Evolutionary conservation across 1,140 invertebrate genomes (phyloP).

Genomic region (Aphis gossypii): DNA sequence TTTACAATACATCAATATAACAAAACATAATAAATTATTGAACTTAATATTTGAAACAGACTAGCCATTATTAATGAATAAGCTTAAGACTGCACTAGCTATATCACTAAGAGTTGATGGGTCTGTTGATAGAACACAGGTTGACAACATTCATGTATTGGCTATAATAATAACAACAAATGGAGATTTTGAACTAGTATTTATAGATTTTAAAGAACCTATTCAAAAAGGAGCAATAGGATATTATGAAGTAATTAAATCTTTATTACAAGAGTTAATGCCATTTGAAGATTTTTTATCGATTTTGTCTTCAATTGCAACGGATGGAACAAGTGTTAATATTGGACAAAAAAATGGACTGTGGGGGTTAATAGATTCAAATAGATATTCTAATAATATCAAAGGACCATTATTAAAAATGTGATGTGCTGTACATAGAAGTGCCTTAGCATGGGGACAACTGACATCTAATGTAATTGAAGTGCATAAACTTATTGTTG

Average conservation of each 20-base stretch:
- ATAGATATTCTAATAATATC: neutral
- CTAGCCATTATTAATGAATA: neutral
- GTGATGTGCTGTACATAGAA: neutral
- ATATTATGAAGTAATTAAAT: conserved; percentile 24
- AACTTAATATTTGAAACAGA: conserved; percentile 26
- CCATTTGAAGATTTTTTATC: conserved; percentile 21
- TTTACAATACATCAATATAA: conserved; percentile 4
- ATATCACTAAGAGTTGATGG: conserved; percentile 1
- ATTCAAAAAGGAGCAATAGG: neutral
- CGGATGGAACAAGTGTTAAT: neutral
- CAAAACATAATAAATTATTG: neutral
- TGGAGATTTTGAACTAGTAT: conserved; percentile 21
- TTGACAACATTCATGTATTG: conserved; percentile 28
- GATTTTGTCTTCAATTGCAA: neutral
- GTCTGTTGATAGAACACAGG: conserved; percentile 4
- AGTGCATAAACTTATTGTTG: neutral
- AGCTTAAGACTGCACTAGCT: neutral
- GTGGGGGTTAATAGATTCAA: neutral
- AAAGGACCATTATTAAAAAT: neutral
- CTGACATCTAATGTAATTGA: conserved; percentile 16
- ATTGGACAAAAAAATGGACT: conserved; percentile 3
- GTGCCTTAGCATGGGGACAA: neutral
- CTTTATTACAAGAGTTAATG: neutral
- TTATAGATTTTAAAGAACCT: conserved; percentile 19
- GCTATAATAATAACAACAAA: neutral